Percentiles rank a stretch among this genome's conserved stretches.
Evolutionary conservation across 2,113 vertebrate genomes (phyloP).

Genomic region (Isurus oxyrinchus): DNA sequence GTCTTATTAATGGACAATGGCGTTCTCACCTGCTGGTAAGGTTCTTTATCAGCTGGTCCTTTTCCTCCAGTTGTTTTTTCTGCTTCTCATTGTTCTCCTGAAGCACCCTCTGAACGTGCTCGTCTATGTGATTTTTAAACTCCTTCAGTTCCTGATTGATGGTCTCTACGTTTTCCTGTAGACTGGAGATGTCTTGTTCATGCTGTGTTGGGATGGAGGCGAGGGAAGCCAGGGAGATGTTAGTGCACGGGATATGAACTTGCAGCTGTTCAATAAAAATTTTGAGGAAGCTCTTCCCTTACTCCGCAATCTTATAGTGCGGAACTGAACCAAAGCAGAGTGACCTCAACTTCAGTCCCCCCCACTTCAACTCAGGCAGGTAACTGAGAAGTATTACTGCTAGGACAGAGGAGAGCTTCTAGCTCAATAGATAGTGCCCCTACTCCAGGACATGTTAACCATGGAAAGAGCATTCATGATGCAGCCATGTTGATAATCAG

Average conservation of each 20-base stretch:
- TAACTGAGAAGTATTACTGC: not conserved
- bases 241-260: not conserved
- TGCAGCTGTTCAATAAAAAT: not conserved
- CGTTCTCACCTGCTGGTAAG: slow-evolving; percentile 40
- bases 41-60: not conserved
- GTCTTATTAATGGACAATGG: not conserved
- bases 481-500: too few species aligned
- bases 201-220: slow-evolving; percentile 49
- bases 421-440: too few species aligned
- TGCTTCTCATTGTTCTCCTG: slow-evolving; percentile 30
- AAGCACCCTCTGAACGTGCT: not conserved
- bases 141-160: slow-evolving; percentile 34
- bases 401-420: too few species aligned
- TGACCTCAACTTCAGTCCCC: not conserved
- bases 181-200: slow-evolving; percentile 56
- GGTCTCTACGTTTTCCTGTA: slow-evolving; percentile 45
- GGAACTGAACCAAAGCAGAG: not conserved
- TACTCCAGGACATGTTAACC: not conserved
- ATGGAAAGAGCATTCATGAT: too few species aligned
- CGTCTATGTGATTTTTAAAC: slow-evolving; percentile 31
- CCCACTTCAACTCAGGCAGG: not conserved
- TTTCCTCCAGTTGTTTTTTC: slow-evolving; percentile 39
- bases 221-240: not conserved
- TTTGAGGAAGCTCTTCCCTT: not conserved
- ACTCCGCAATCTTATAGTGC: not conserved